Base-by-base conservation (phyloP, 2,797 vertebrate species). In the Myoxocephalus aenaeus region DNA sequence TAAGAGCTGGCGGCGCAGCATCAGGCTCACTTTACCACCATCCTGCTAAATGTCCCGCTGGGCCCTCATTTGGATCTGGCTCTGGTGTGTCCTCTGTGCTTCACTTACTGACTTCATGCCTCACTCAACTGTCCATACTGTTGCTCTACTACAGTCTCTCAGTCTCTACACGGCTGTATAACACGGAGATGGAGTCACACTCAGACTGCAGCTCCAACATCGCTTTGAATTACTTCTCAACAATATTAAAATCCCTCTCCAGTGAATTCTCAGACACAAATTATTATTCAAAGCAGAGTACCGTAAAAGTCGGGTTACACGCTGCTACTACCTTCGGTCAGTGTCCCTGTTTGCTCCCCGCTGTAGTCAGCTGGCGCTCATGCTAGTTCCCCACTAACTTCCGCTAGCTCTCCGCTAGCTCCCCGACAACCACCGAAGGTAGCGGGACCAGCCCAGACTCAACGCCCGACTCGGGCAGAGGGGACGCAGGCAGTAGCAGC, bases 1-100 rank as follows among this genome's bases (percentile, higher is more conserved):
- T 88, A 74, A 92, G 81, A 74, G 69, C 13, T 36, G 15, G 25
- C 53, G 80, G 68, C 57, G 66, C 77, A 48, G 75, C 79, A 54
- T 71, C 77, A 56, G 50, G 70, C 32, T 50, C 44, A 51, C 32
- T 77, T 78, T 80, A 77, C 70, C 64, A 67, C 27, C 54, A 57
- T 42, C 11, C 22, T 10, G 15, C 3, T 29, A 17, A 40, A 44
- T 22, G 7, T 32, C 61, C 29, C 34, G 14, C 22, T 53, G 9
- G 5, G 12, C 53, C 44, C 29, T 27, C 15, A 51, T 59, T 34
- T 34, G 40, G 59, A 32, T 8, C 1, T 6, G 38, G 46, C 36
- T 51, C 27, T 62, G 11, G 18, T 66, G 25, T 14, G 10, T 70
- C 22, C 38, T 63, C 14, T 18, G 10, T 15, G 27, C 27, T 62